Conservation (phyloP, 2,797 vertebrate genomes). For the Anas bahamensis region DNA sequence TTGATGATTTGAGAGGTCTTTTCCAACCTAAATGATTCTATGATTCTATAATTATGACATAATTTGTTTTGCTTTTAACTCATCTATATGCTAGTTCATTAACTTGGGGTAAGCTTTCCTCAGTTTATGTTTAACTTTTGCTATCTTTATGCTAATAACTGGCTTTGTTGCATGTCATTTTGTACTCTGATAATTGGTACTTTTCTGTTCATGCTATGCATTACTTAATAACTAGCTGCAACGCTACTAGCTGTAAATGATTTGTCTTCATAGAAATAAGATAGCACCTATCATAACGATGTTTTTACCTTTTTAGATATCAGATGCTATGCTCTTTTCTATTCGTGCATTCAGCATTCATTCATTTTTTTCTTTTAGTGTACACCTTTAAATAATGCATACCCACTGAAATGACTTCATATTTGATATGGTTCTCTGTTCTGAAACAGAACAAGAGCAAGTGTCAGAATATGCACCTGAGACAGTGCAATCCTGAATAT, state of each 20-base stretch:
- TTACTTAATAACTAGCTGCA: not conserved
- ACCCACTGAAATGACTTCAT: not conserved
- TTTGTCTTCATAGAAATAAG: not conserved
- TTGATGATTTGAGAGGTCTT: no score
- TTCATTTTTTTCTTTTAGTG: not conserved
- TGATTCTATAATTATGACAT: not conserved
- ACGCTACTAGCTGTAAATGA: not conserved
- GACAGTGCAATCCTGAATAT: not conserved
- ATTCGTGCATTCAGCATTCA: not conserved
- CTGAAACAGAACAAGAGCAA: not conserved
- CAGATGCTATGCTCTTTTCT: not conserved
- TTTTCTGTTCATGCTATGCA: not conserved
- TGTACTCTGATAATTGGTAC: not conserved
- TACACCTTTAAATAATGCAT: not conserved
- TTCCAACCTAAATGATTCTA: no score
- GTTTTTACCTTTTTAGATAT: not conserved
- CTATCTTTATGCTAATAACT: not conserved
- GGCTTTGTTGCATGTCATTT: not conserved
- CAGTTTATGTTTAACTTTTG: not conserved
- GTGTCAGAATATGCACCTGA: not conserved
- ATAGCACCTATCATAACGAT: not conserved
- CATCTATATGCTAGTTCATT: not conserved
- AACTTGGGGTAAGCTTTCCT: not conserved
- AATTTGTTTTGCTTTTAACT: constrained; percentile 17
- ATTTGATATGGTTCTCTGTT: not conserved